phyloP scores from a whole-genome alignment of 30 jellyfish, hydroid and myxozoan genomes.

The Pseudorhiza aurosa region DNA sequence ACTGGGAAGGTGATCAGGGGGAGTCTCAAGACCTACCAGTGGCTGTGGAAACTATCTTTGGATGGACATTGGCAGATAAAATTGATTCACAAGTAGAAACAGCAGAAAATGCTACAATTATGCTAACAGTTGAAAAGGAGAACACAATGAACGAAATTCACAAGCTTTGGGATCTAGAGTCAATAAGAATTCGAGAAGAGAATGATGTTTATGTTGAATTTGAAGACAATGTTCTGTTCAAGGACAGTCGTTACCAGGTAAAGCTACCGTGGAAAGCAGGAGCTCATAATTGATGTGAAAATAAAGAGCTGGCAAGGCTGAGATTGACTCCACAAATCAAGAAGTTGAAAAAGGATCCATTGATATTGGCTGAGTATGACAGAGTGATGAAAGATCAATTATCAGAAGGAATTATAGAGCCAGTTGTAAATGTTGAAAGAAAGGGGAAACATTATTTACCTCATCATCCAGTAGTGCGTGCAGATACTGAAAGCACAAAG shows the following conservation, averaged over 20 bases:
- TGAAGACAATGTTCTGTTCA: conserved; percentile 6
- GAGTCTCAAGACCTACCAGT: conserved; percentile 8
- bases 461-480: too few relatives aligned
- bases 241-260: conserved; percentile 20
- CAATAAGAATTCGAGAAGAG: conserved; percentile 5
- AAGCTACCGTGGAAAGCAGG: conserved; percentile 42
- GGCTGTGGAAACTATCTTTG: conserved; percentile 31
- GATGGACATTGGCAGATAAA: conserved; percentile 28
- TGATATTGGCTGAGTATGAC: conserved; percentile 27
- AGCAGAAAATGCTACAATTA: conserved; percentile 1
- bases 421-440: conserved; percentile 2
- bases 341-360: conserved; percentile 4
- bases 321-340: conserved; percentile 19
- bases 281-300: neutral
- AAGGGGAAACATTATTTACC: conserved; percentile 53
- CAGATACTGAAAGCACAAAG: too few relatives aligned
- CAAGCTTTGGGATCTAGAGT: conserved; percentile 34
- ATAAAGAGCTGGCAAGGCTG: neutral
- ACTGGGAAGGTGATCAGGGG: conserved; percentile 29
- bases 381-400: too few relatives aligned
- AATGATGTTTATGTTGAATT: conserved; percentile 19
- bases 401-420: conserved; percentile 40
- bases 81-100: neutral
- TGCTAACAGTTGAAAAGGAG: neutral
- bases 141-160: neutral